Base-by-base conservation (phyloP, 2,113 vertebrate species). In the Syrrhaptes paradoxus region DNA sequence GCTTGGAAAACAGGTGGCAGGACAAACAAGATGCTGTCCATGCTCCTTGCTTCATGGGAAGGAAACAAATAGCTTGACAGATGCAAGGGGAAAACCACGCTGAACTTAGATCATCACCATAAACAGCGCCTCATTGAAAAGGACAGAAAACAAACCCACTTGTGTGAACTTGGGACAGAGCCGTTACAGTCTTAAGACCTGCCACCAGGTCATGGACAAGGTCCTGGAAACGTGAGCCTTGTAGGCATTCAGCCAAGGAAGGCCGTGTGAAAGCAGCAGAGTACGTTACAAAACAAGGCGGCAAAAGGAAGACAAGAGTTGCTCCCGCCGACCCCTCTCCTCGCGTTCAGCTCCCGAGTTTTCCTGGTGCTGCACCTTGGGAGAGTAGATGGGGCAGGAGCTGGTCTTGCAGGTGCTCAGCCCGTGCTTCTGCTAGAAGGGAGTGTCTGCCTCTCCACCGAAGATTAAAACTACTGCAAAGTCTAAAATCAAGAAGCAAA, bases 1-100 rank as follows among this genome's bases (percentile, higher is more conserved):
- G 19, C 79, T 94, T 77, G 71, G 86, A 67, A 85, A 95, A 85
- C 94, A 96, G 94, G 95, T 97, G 93, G 52, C 78, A 81, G 95
- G 85, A 92, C 96, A 95, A 95, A 87, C 78, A 89, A 93, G 79
- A 52, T 93, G 95, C 73, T 94, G 51, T 73, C 52, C 3, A 0
- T 34, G 79, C 83, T 94, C 76, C 55, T 85, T 74, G 54, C 63
- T 71, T 91, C 7, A 10, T 81, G 61, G 49, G 83, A 58, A 84
- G 88, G 76, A 83, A 93, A 85, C 49, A 83, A 93, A 91, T 26
- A 70, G 68, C 90, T 90, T 55, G 57, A 63, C 85, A 92, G 88
- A 96, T 92, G 94, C 41, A 14, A 52, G 24, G 79, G 75, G 88
- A 65, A 90, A 95, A 63, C 59, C 87, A 81, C 0, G 2, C 75